Evolutionary conservation across 2,113 vertebrate species (phyloP), one percentile per base, ranked within the genome.

Genomic region (Clupea harengus): DNA sequence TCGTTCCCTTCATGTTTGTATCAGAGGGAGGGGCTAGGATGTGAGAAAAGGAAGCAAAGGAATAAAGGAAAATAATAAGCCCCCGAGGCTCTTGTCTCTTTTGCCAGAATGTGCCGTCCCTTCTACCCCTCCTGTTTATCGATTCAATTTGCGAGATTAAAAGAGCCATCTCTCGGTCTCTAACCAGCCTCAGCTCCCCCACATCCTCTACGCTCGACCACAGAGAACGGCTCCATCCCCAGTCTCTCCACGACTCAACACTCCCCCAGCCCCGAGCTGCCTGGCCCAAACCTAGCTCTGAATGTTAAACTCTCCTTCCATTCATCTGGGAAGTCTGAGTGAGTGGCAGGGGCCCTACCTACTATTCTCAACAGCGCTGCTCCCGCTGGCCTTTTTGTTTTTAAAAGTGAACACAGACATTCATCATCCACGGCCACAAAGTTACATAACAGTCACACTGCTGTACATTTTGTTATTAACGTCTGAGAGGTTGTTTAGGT

Each of bases 61-160:
- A 39, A 39, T 39, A 39, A 39, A 39, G 39, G 39, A 39, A 39
- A 39, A 39, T 39, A 2, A 39, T 39, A 39, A 39, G 39, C 39
- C 1, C 39, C 39, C 39, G 1, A 39, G 39, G 39, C 39, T 46
- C 11, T 18, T 46, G 13, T 60, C 28, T 50, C 81, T 10, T 82
- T 46, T 72, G 25, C n/a, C 20, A 81, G 67, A 83, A 50, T 67
- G 46, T 50, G 45, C 44, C 83, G 28, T 52, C n/a, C 82, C 22
- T 54, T 44, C 49, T 72, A 22, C 82, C 67, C 60, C 50, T 82
- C 81, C 25, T 85, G 28, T 64, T 47, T 45, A 81, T 39, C 83
- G 54, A 83, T 88, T 83, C n/a, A 75, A 28, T 88, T 88, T 72
- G 13, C 32, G 18, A 32, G 72, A 81, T 85, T 81, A 50, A 82